Evolutionary conservation across 1,140 invertebrate species (phyloP).

Genomic region (Subanguina moxae): DNA sequence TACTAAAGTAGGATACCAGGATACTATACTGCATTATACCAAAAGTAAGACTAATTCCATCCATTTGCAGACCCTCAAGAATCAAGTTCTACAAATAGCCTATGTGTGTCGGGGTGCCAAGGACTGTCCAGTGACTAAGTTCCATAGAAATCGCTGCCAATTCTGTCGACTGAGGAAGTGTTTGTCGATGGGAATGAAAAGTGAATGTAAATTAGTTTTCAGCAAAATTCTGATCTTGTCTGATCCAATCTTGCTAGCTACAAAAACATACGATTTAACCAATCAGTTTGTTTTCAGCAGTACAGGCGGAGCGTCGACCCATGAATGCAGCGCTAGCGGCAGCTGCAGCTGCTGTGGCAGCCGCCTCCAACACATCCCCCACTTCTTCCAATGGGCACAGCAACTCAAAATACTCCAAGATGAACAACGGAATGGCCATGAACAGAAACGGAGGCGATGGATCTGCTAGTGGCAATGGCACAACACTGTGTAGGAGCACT

Average conservation of each 20-base stretch:
- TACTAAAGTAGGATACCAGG: too few relatives aligned
- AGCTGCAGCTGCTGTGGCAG: constrained; percentile 28
- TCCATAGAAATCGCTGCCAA: constrained; percentile 90
- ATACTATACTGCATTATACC: constrained; percentile 28
- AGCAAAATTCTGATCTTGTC: neutral
- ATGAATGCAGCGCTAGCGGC: constrained; percentile 58
- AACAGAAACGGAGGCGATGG: neutral
- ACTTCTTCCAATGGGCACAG: neutral
- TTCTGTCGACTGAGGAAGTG: constrained; percentile 95
- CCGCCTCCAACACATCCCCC: constrained; percentile 6
- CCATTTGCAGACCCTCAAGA: neutral
- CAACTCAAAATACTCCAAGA: constrained; percentile 2
- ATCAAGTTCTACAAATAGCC: constrained; percentile 65
- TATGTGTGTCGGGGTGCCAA: constrained; percentile 89
- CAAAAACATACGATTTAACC: neutral
- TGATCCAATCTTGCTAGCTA: neutral
- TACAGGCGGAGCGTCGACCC: constrained; percentile 64
- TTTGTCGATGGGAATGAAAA: constrained; percentile 89
- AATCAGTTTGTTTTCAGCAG: constrained; percentile 60
- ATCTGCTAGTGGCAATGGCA: neutral
- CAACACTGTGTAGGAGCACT: neutral
- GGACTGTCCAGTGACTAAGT: constrained; percentile 91
- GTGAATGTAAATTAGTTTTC: constrained; percentile 76
- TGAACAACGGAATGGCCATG: constrained; percentile 6
- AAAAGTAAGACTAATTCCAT: neutral